Evolutionary conservation across 2,888 invertebrate genomes (phyloP).

Genomic region (Acanthopleura granulata): DNA sequence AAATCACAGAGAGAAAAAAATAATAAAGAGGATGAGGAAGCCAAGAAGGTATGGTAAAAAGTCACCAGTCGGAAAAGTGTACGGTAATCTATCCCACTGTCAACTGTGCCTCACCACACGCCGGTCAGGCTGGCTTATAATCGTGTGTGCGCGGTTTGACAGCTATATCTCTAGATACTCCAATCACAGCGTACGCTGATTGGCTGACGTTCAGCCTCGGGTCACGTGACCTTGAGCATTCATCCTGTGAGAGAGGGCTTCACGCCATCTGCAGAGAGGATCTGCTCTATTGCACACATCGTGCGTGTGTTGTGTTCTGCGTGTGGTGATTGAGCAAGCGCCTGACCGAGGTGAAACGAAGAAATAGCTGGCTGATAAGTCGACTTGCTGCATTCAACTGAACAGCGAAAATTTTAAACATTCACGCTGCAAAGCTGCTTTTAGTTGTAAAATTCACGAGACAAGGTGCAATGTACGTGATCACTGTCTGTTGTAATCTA

Average conservation of each 20-base stretch:
- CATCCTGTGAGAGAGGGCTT: neutral
- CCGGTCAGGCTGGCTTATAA: neutral
- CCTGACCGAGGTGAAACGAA: too few relatives aligned
- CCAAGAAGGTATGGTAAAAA: neutral
- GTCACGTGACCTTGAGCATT: conserved; percentile 8
- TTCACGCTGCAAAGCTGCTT: too few relatives aligned
- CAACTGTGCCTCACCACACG: conserved; percentile 4
- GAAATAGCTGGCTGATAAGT: too few relatives aligned
- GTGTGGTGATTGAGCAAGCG: neutral
- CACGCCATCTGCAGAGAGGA: conserved; percentile 8
- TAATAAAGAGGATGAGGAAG: neutral
- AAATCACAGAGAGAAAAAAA: conserved; percentile 1
- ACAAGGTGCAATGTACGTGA: too few relatives aligned
- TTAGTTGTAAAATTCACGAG: too few relatives aligned
- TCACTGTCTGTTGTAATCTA: too few relatives aligned
- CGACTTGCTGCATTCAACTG: too few relatives aligned
- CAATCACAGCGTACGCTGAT: neutral
- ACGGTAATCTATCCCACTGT: conserved; percentile 14
- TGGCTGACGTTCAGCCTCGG: neutral
- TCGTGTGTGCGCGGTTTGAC: neutral
- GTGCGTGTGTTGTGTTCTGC: conserved; percentile 13
- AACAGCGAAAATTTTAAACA: too few relatives aligned
- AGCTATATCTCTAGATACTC: conserved; percentile 6
- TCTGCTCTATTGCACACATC: neutral
- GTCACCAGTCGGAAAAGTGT: neutral